phyloP scores from a whole-genome alignment of 1,140 invertebrate genomes.

The Heliconius hermathena region DNA sequence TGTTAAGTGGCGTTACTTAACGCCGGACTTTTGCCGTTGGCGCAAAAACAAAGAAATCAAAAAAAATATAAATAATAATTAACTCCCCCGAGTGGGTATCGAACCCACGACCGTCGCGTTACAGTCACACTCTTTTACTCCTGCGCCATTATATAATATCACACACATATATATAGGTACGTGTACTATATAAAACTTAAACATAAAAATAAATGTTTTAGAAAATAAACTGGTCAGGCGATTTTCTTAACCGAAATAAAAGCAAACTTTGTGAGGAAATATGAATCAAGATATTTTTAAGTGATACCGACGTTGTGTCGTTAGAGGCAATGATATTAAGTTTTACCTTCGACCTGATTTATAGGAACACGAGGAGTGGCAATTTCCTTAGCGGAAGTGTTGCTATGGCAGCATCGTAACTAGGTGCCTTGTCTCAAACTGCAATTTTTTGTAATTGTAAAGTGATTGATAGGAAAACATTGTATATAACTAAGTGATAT shows the following conservation, averaged over 20 bases:
- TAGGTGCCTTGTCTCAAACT: not conserved
- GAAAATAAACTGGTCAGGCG: not conserved
- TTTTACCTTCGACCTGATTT: slow-evolving; percentile 68
- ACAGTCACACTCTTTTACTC: too few species aligned
- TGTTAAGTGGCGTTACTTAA: too few species aligned
- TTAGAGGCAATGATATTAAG: slow-evolving; percentile 59
- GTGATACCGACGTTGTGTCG: slow-evolving; percentile 25
- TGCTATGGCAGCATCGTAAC: slow-evolving; percentile 47
- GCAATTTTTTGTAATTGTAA: not conserved
- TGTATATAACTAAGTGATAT: not conserved
- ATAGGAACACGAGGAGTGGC: slow-evolving; percentile 59
- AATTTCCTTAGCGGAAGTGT: slow-evolving; percentile 69
- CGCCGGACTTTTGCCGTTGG: too few species aligned
- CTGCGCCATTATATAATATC: too few species aligned
- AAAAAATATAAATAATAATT: too few species aligned
- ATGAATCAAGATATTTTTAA: slow-evolving; percentile 24
- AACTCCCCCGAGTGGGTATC: too few species aligned
- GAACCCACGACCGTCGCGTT: too few species aligned
- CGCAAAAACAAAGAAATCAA: too few species aligned
- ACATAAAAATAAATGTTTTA: not conserved
- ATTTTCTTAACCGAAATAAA: not conserved
- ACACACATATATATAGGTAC: too few species aligned
- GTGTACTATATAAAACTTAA: too few species aligned
- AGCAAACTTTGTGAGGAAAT: slow-evolving; percentile 17
- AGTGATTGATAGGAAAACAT: not conserved